A percentile compares a stretch with the other conserved stretches of the same genome.
Conservation (phyloP, 2,113 vertebrate species). For the Corythoichthys haematopterus region DNA sequence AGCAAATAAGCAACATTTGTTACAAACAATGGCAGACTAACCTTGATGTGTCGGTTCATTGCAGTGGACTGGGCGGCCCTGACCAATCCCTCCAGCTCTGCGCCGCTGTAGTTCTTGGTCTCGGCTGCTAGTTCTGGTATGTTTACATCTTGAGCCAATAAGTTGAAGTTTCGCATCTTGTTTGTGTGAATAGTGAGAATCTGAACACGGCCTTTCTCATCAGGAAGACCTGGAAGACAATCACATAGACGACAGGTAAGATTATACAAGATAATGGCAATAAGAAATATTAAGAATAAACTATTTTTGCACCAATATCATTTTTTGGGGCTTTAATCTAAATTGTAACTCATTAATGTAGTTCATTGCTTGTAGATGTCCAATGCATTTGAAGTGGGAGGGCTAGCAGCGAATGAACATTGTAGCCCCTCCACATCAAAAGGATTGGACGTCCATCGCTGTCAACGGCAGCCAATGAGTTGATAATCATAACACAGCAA, state of each 20-base stretch:
- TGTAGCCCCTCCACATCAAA: no score
- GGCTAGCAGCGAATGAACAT: no score
- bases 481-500: no score
- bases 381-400: no score
- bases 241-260: background rate
- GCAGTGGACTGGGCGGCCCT: slow-evolving; percentile 95
- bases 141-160: slow-evolving; percentile 82
- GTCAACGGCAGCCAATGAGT: no score
- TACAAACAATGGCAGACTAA: slow-evolving; percentile 45
- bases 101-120: slow-evolving; percentile 97
- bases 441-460: no score
- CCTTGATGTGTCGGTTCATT: slow-evolving; percentile 99
- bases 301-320: no score
- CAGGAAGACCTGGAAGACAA: slow-evolving; percentile 79
- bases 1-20: background rate
- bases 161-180: slow-evolving; percentile 85
- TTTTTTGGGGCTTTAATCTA: no score
- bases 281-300: no score
- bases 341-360: no score
- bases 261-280: no score
- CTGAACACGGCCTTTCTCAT: slow-evolving; percentile 93
- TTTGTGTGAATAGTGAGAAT: slow-evolving; percentile 94
- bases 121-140: slow-evolving; percentile 84
- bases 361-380: no score
- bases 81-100: slow-evolving; percentile 93